Evolutionary conservation across 2,888 invertebrate genomes (phyloP).

Genomic region (Epinotia nisella): DNA sequence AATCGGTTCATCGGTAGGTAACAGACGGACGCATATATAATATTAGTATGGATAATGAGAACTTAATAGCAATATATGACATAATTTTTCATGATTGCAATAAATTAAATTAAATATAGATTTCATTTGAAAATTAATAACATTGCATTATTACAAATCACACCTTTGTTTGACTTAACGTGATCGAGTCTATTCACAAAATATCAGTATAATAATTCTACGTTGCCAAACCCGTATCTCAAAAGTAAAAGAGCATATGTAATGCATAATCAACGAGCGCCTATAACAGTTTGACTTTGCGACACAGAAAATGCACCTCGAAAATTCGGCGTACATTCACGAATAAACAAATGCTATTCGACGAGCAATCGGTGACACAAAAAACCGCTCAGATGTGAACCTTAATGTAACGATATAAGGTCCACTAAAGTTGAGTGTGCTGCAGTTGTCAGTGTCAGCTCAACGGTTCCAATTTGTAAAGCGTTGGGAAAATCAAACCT

Average conservation of each 20-base stretch:
- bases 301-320: neutral
- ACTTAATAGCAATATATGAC: no score
- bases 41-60: no score
- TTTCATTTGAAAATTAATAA: no score
- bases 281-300: neutral
- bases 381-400: neutral
- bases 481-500: neutral
- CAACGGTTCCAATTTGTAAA: neutral
- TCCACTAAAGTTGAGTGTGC: neutral
- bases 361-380: neutral
- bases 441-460: neutral
- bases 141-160: no score
- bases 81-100: no score
- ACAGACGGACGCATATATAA: no score
- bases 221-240: neutral
- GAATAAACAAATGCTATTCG: neutral
- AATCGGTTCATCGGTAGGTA: no score
- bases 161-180: no score
- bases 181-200: neutral
- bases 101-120: no score
- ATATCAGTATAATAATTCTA: neutral
- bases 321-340: neutral
- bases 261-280: neutral
- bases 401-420: neutral
- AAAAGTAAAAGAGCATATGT: neutral